Evolutionary conservation across 2,888 invertebrate species (phyloP).

Genomic region (Pimpla rufipes): DNA sequence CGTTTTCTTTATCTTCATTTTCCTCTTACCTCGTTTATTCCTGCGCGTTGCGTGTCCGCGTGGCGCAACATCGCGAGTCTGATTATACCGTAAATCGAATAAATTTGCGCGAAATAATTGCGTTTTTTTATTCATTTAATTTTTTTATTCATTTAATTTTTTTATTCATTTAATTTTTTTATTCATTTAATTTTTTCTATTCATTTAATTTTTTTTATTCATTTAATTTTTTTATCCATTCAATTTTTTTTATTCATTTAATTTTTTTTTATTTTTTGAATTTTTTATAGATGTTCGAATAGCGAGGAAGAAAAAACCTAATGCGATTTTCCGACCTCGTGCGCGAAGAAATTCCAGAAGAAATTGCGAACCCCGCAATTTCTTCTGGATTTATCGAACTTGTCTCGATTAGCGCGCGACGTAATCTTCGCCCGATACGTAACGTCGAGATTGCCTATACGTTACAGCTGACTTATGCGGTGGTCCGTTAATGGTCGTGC

Average conservation of each 20-base stretch:
- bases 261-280: too few relatives aligned
- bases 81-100: neutral
- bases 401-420: conserved; percentile 19
- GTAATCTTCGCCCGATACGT: conserved; percentile 40
- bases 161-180: too few relatives aligned
- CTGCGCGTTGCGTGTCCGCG: too few relatives aligned
- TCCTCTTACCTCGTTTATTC: conserved; percentile 3
- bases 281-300: neutral
- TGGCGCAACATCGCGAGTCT: neutral
- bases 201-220: too few relatives aligned
- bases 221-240: too few relatives aligned
- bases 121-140: too few relatives aligned
- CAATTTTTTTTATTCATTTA: too few relatives aligned
- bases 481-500: neutral
- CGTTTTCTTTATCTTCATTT: neutral
- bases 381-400: conserved; percentile 10
- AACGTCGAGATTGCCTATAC: conserved; percentile 35
- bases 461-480: neutral
- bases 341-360: neutral
- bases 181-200: too few relatives aligned
- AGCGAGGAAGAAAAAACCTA: neutral
- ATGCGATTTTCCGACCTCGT: neutral
- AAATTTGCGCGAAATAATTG: neutral
- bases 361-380: neutral
- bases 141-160: too few relatives aligned